Evolutionary conservation across 2,113 vertebrate genomes (phyloP), one percentile per base, ranked within the genome.

Genomic region (Panthera uncia): DNA sequence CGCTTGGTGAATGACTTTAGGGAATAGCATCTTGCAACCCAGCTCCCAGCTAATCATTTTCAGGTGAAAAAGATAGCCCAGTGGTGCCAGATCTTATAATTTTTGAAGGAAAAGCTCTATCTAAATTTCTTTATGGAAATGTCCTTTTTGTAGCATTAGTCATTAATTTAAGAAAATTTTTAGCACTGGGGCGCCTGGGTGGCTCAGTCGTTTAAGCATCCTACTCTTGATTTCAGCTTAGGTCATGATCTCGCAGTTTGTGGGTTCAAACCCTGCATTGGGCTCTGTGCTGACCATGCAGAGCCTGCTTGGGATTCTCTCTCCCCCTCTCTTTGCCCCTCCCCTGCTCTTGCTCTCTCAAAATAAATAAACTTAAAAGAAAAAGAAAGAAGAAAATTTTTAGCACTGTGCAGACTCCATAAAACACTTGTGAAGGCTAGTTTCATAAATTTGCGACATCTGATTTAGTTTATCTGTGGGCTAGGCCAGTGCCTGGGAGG

Each of bases 51-150:
- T 31, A 74, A 0, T 80, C 66, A 12, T 63, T 12, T 2, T 66
- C 80, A 36, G 85, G 85, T 73, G n/a, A 68, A 94, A 74, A n/a
- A 52, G 50, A 1, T 76, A n/a, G 33, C 78, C 69, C 52, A 45
- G 33, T 52, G 10, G 36, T 78, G 74, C 38, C 52, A 27, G 36
- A 71, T 71, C 45, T 74, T 55, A 92, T 0, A 25, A 6, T 61
- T 82, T 52, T 63, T 96, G 21, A 73, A 69, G 36, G 89, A 73
- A 93, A 93, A 95, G n/a, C 45, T 85, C 31, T 66, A 48, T 57
- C 25, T 66, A 79, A 38, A 74, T 73, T 79, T 71, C 23, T 86
- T 76, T 94, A 50, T 84, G 45, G 78, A 95, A 95, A 38, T 29
- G 15, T 57, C 73, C 12, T 81, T 91, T 86, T 81, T 74, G 36